These are phyloP conservation scores for Heliocidaris tuberculata DNA, from an alignment of 35 echinoderm and acorn worm genomes.

Conservation along the genomic window DNA sequence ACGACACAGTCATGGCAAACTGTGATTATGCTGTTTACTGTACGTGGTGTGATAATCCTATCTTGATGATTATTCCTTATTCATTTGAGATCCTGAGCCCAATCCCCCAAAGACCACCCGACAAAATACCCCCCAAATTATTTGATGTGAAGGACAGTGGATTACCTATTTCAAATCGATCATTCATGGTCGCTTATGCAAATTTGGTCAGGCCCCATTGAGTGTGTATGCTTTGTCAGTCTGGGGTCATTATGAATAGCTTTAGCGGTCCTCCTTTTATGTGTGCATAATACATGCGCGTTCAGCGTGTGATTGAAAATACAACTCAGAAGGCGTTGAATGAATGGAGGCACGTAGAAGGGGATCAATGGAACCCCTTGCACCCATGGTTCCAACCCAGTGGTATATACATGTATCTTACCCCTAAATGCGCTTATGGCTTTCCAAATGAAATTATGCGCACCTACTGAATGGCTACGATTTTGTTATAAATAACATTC, in stretches of 20 bases:
- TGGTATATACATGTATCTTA: no score
- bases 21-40: not conserved
- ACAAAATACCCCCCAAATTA: no score
- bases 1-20: not conserved
- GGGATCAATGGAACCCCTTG: not conserved
- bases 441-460: no score
- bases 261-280: conserved; percentile 6
- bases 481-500: no score
- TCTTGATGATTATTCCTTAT: not conserved
- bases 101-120: not conserved
- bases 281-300: not conserved
- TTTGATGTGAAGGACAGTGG: not conserved
- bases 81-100: not conserved
- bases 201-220: conserved; percentile 5
- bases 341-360: not conserved
- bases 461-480: no score
- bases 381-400: no score
- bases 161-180: not conserved
- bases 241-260: not conserved
- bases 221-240: not conserved
- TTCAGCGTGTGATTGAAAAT: not conserved
- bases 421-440: no score
- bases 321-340: not conserved
- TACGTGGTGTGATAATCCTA: not conserved
- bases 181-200: not conserved